phyloP scores from a whole-genome alignment of 2,113 vertebrate genomes.

The Urocolius indicus region DNA sequence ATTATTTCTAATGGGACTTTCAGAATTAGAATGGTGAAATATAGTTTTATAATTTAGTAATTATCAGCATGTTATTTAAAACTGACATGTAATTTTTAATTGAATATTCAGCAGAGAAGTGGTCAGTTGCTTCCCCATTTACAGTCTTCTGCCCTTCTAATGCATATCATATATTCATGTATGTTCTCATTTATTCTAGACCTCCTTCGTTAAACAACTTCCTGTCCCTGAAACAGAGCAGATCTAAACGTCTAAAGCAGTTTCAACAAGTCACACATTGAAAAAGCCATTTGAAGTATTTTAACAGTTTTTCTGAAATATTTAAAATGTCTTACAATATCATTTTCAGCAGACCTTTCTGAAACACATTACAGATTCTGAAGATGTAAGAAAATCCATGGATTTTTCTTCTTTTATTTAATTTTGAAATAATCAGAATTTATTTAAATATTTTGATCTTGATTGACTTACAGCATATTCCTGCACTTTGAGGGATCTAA shows the following conservation, averaged over 20 bases:
- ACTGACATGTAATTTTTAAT: not conserved
- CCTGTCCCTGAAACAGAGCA: not conserved
- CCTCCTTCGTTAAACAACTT: not conserved
- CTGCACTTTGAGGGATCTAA: not conserved
- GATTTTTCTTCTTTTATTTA: not conserved
- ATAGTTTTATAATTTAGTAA: not conserved
- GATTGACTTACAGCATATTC: not conserved
- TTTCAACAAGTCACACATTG: not conserved
- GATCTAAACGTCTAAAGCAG: not conserved
- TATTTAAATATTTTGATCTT: constrained; percentile 15
- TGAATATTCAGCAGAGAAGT: not conserved
- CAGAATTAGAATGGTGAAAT: not conserved
- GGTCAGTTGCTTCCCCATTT: not conserved
- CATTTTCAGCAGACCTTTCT: not conserved
- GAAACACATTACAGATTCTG: not conserved
- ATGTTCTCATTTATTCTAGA: not conserved
- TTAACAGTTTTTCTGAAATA: not conserved
- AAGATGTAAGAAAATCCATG: not conserved
- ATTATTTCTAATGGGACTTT: not conserved
- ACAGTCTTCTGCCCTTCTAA: not conserved
- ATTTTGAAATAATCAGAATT: not conserved
- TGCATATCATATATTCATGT: not conserved
- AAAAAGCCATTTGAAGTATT: not conserved
- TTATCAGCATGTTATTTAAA: not conserved
- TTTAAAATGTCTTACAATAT: not conserved